Base-by-base conservation (phyloP, 1,140 invertebrate genomes). In the Mesaphorura yosii region DNA sequence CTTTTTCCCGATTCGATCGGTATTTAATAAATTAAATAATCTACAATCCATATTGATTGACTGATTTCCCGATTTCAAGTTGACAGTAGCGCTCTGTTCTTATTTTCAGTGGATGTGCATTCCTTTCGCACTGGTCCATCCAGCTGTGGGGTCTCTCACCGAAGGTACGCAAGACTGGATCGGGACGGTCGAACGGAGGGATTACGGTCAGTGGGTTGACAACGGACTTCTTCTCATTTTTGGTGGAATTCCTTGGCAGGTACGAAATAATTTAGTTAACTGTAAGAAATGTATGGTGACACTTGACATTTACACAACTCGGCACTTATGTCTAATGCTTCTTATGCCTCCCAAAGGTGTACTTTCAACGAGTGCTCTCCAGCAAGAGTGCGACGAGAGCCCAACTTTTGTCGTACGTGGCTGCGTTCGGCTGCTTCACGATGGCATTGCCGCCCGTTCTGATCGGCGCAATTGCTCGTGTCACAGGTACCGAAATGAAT, bases 221-320 rank as follows among this genome's bases (percentile, higher is more conserved):
- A 74, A 72, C 42, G 78, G 78, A 68, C 71, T 88, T 6, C 70
- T 88, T 19, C 70, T 87, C 4, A 75, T 83, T 29, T 84, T 88
- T 66, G 86, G 86, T 3, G 86, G 86, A 45, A 85, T 88, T 61
- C 84, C 86, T 28, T 88, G 84, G 83, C 85, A 88, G 78, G 83
- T 84, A 58, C 62, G 22, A 45, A 49, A 20, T 27, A 22, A 46
- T 46, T 19, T 22, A 10, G n/a, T n/a, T n/a, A n/a, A n/a, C n/a
- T n/a, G n/a, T n/a, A n/a, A 34, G n/a, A 34, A 10, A 34, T 10
- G 31, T 34, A n/a, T 34, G 10, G n/a, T 10, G 31, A 34, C 10
- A 10, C n/a, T 34, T n/a, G 31, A n/a, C 31, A 34, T 34, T 34
- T 34, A 10, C 31, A 34, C 10, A 34, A n/a, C n/a, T n/a, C n/a